Conservation (phyloP, 2,888 invertebrate genomes). For the Microchrysa polita region DNA sequence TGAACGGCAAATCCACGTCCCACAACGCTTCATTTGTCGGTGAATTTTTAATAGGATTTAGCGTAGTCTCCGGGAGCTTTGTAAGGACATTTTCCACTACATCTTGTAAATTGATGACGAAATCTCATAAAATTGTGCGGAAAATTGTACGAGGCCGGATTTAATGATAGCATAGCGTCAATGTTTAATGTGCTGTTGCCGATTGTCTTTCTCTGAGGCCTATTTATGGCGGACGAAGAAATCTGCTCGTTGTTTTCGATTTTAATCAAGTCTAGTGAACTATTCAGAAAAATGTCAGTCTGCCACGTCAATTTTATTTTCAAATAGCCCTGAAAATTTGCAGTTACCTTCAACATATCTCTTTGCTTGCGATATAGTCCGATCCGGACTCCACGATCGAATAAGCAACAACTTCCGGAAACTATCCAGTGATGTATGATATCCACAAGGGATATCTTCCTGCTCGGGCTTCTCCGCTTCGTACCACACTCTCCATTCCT, state of each 20-base stretch:
- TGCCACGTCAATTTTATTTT: too few species aligned
- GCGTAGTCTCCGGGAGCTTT: neutral
- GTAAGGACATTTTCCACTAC: neutral
- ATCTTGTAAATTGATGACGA: neutral
- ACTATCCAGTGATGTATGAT: slow-evolving; percentile 84
- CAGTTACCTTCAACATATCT: slow-evolving; percentile 87
- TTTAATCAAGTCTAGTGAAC: too few species aligned
- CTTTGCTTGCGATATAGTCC: slow-evolving; percentile 91
- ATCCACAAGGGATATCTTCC: slow-evolving; percentile 90
- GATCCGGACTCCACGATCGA: slow-evolving; percentile 94
- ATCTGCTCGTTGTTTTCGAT: too few species aligned
- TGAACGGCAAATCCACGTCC: neutral
- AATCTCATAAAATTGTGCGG: too few species aligned
- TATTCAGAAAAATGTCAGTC: too few species aligned
- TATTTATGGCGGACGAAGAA: too few species aligned
- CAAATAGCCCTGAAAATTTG: too few species aligned
- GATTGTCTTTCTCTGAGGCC: too few species aligned
- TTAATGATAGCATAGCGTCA: too few species aligned
- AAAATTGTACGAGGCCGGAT: too few species aligned
- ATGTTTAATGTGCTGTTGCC: too few species aligned
- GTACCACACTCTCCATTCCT: slow-evolving; percentile 90
- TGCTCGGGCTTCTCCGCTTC: slow-evolving; percentile 94
- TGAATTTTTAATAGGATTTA: neutral
- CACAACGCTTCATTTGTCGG: neutral
- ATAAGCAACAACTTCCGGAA: slow-evolving; percentile 88